These are phyloP conservation scores for Clytia hemisphaerica DNA, from an alignment of 30 jellyfish, hydroid and myxozoan genomes.

Conservation along the genomic window DNA sequence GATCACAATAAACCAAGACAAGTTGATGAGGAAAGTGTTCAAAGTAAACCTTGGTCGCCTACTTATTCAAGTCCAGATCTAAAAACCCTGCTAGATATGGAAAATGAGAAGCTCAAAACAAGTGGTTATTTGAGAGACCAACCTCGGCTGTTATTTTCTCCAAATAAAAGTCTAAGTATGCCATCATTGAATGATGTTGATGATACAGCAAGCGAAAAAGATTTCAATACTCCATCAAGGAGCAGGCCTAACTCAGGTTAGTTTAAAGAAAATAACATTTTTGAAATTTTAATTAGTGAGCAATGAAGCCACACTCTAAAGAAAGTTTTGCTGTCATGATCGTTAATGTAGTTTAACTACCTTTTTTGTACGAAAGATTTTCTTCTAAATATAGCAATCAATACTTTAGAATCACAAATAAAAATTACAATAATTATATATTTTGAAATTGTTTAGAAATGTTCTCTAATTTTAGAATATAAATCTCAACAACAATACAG, in stretches of 20 bases:
- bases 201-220: no score
- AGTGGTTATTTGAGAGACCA: conserved; percentile 48
- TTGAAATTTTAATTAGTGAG: no score
- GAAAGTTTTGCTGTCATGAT: no score
- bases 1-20: no score
- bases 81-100: conserved; percentile 44
- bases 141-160: conserved; percentile 27
- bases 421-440: no score
- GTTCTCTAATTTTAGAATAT: no score
- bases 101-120: conserved; percentile 26
- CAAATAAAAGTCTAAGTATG: conserved; percentile 44
- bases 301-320: no score
- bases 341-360: no score
- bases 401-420: no score
- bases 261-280: neutral
- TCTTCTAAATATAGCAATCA: no score
- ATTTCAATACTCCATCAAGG: no score
- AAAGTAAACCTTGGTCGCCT: conserved; percentile 40
- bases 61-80: conserved; percentile 56
- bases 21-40: neutral
- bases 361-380: no score
- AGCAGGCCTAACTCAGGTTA: neutral
- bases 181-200: conserved; percentile 44
- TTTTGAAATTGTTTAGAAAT: neutral
- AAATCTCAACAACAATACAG: conserved; percentile 43